A percentile compares a stretch with the other conserved stretches of the same genome.
phyloP scores from a whole-genome alignment of 2,797 vertebrate genomes.

The Neostethus bicornis region DNA sequence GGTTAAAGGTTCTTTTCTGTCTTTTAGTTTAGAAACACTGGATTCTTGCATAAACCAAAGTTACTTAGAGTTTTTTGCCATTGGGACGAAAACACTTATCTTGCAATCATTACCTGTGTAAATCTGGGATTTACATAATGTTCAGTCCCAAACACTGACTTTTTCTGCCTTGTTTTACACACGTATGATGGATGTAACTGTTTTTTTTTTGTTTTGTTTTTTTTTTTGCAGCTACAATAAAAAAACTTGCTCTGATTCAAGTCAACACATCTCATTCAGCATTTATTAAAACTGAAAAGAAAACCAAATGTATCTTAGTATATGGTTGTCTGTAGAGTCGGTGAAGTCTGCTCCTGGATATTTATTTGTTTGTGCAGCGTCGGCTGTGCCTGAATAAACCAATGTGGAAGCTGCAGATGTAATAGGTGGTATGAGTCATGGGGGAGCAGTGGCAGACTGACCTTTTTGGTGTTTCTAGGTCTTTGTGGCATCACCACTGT shows the following conservation, averaged over 20 bases:
- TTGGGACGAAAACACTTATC: constrained; percentile 2
- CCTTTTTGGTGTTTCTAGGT: too few relatives aligned
- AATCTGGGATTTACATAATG: constrained; percentile 65
- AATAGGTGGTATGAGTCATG: too few relatives aligned
- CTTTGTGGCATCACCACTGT: too few relatives aligned
- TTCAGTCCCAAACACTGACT: constrained; percentile 30
- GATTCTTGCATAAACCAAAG: neutral
- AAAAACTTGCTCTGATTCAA: constrained; percentile 45
- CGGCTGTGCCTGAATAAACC: too few relatives aligned
- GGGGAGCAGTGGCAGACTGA: too few relatives aligned
- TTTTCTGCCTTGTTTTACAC: constrained; percentile 61
- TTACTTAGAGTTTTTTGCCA: neutral
- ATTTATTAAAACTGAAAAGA: too few relatives aligned
- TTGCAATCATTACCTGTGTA: constrained; percentile 40
- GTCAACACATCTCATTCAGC: constrained; percentile 9
- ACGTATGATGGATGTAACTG: constrained; percentile 50
- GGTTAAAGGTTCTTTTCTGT: too few relatives aligned
- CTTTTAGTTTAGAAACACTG: neutral
- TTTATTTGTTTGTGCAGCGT: too few relatives aligned
- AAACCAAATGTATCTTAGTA: too few relatives aligned
- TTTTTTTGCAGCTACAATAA: constrained; percentile 63
- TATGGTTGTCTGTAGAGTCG: too few relatives aligned
- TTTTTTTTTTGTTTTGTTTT: constrained; percentile 53
- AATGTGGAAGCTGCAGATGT: too few relatives aligned
- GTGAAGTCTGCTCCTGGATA: too few relatives aligned